phyloP scores from a whole-genome alignment of 2,888 invertebrate species.

The Stramonita haemastoma region DNA sequence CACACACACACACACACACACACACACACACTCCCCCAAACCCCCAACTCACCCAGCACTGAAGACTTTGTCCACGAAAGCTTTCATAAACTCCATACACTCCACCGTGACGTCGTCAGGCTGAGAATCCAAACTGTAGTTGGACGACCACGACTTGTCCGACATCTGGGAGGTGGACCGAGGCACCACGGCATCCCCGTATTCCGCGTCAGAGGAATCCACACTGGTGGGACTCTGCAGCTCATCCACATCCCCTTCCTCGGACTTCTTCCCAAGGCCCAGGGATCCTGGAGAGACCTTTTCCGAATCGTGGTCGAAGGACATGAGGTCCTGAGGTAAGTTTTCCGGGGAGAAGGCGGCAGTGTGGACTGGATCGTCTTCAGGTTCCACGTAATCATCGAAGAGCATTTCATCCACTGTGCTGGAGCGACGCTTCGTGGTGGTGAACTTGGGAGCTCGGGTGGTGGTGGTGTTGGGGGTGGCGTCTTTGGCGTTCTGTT shows the following conservation, averaged over 20 bases:
- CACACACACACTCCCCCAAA: neutral
- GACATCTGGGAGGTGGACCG: constrained; percentile 67
- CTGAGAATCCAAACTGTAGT: constrained; percentile 72
- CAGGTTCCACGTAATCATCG: constrained; percentile 69
- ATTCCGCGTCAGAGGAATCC: constrained; percentile 70
- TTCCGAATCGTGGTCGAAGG: constrained; percentile 64
- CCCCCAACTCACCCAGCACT: constrained; percentile 76
- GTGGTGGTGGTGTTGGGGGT: neutral
- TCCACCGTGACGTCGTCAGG: constrained; percentile 81
- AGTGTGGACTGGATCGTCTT: constrained; percentile 41
- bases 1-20: constrained; percentile 5
- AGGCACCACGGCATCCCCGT: constrained; percentile 61
- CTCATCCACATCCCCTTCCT: constrained; percentile 1
- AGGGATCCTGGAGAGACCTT: constrained; percentile 44
- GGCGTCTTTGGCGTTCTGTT: neutral
- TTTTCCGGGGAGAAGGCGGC: constrained; percentile 46
- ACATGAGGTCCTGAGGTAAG: constrained; percentile 68
- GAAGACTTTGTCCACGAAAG: constrained; percentile 83
- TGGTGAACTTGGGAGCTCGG: constrained; percentile 60
- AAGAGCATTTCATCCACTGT: constrained; percentile 73
- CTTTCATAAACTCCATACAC: constrained; percentile 83
- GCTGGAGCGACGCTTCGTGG: constrained; percentile 67
- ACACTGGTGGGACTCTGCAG: constrained; percentile 57
- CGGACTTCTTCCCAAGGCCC: neutral
- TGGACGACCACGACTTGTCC: constrained; percentile 71